Evolutionary conservation across 2,797 vertebrate genomes (phyloP), one percentile per base, ranked within the genome.

Genomic region (Pelochelys cantorii): DNA sequence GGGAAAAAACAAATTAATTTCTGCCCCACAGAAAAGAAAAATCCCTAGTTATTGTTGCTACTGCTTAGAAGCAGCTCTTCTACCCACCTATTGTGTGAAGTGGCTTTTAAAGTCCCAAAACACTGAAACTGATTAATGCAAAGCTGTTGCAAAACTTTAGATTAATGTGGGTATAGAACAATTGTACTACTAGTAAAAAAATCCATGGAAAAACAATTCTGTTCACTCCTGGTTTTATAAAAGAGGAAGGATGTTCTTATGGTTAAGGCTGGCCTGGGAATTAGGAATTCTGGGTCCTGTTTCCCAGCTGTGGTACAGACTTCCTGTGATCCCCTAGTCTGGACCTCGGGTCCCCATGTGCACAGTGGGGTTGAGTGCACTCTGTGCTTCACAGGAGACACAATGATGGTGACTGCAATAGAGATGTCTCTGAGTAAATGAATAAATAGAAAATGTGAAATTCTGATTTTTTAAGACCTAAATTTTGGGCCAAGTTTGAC

Each of bases 381-480:
- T 77, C 27, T 52, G 37, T 77, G 12, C 25, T 68, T 77, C 68
- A 22, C 18, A 37, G 42, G 7, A 52, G 74, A 77, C 17, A 77
- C n/a, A 11, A 23, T 71, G n/a, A 71, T 37, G 18, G 68, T 37
- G 68, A 55, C 57, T 0, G 0, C 88, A 80, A 86, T 81, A 95
- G 65, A 85, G 86, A 90, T 6, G 31, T 52, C 83, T 89, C n/a
- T 71, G 85, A 91, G 48, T 13, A 84, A 4, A 42, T 15, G 83
- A 87, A 34, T 52, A 87, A 84, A 85, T 94, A 89, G n/a, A 94
- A 88, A 91, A 71, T 4, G 60, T 37, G n/a, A 88, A 90, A 88
- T 15, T 53, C 25, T 57, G 3, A 65, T 37, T 88, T 89, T 71
- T 87, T 18, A 90, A 59, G 87, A 84, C 1, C 31, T 83, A 80